Evolutionary conservation across 1,140 invertebrate species (phyloP), one percentile per base, ranked within the genome.

Genomic region (Pseudomyrmex cubaensis): DNA sequence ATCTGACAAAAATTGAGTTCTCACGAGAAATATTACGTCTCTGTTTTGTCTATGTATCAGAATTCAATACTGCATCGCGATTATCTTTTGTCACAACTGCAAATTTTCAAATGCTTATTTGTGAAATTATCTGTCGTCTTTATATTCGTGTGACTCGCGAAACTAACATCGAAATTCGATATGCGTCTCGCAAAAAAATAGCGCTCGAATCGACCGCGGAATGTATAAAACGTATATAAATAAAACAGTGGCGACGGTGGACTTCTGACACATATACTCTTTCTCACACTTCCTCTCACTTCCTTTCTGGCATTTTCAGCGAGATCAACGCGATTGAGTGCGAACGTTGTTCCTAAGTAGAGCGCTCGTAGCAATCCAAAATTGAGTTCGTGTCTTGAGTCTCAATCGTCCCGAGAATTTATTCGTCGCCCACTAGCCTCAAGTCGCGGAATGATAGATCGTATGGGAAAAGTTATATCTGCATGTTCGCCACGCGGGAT

Each of bases 361-460:
- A 86, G 84, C 87, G 88, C 89, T 91, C 25, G 82, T 85, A 89
- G 90, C 89, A 85, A 90, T 88, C 85, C 82, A 87, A 87, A 93
- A 92, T 93, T 91, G 91, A 92, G 90, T 93, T 92, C 91, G 92
- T 93, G 89, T 89, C 89, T 87, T 84, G 91, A 88, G 90, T 92
- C 91, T 87, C 87, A 92, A 88, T 84, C 84, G 73, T 89, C 83
- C 5, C 83, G 77, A 85, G 88, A 90, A 91, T 87, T 83, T 83
- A 88, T 76, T 90, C 66, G 59, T 61, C 84, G 84, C 83, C 64
- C 54, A 35, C 50, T 48, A 17, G 70, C 61, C 44, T 35, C 35
- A 10, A 15, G 25, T 17, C 48, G 48, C 50, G 50, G 46, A n/a
- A 25, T 72, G 76, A 20, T 72, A 61, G 66, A 20, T 59, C 59